These are phyloP conservation scores for Drosophila fuyamai DNA, from an alignment of 1,140 invertebrate species.

Conservation along the genomic window DNA sequence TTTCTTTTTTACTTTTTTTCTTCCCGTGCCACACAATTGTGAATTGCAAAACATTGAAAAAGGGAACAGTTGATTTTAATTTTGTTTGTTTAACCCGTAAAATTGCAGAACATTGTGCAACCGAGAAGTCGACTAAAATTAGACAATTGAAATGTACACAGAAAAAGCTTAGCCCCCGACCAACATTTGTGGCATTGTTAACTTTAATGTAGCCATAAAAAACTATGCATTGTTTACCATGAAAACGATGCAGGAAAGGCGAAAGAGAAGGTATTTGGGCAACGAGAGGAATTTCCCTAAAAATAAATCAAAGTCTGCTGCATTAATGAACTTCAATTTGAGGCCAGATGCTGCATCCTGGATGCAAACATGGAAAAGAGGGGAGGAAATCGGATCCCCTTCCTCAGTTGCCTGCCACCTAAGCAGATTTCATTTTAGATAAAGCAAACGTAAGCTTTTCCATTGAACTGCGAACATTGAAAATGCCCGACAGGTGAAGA, in stretches of 20 bases:
- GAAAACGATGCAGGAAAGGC: slow-evolving; percentile 40
- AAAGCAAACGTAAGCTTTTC: slow-evolving; percentile 68
- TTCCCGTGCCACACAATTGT: slow-evolving; percentile 25
- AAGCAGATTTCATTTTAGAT: slow-evolving; percentile 80
- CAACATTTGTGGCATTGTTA: slow-evolving; percentile 40
- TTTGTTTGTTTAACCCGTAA: slow-evolving; percentile 33
- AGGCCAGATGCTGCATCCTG: slow-evolving; percentile 47
- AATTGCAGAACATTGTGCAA: slow-evolving; percentile 49
- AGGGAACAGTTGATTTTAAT: slow-evolving; percentile 6
- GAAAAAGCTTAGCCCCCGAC: slow-evolving; percentile 50
- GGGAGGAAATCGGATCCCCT: background rate
- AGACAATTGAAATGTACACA: slow-evolving; percentile 58
- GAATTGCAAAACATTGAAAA: slow-evolving; percentile 51
- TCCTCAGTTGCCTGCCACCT: slow-evolving; percentile 50
- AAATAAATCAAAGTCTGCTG: slow-evolving; percentile 51
- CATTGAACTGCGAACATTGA: slow-evolving; percentile 51
- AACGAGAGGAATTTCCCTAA: slow-evolving; percentile 36
- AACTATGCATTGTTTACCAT: slow-evolving; percentile 64
- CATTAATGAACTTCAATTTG: slow-evolving; percentile 72
- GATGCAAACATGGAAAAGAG: background rate
- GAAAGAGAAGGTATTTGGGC: slow-evolving; percentile 7
- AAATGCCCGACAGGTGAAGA: slow-evolving; percentile 50
- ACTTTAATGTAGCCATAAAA: slow-evolving; percentile 69
- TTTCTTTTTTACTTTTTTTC: slow-evolving; percentile 9
- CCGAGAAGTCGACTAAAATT: slow-evolving; percentile 64